Base-by-base conservation (phyloP, 92 coral and sea anemone genomes). In the Heliopora coerulea region DNA sequence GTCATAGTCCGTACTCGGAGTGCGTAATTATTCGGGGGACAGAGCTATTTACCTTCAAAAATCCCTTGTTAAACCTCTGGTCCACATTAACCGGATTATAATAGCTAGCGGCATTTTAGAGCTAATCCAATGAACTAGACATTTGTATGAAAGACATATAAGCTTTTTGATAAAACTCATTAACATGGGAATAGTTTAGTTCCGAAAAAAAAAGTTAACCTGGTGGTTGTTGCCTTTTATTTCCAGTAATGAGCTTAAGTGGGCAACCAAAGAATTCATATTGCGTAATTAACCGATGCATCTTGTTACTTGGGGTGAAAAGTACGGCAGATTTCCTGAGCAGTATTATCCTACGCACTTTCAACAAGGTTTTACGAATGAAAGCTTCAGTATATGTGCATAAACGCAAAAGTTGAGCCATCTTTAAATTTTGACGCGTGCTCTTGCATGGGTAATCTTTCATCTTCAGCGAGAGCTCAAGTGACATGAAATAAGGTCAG, bases 181-280 rank as follows among this genome's bases (percentile, higher is more conserved):
- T 67, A 35, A 67, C 35, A n/a, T 6, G 25, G 34, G 25, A 31
- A 67, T 67, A 4, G 21, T 29, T 39, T 27, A 44, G 23, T 63
- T 21, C 18, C 1, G n/a, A n/a, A 27, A 44, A 35, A 18, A 20
- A 15, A 35, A 21, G 35, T 48, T 44, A 44, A 12, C 10, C n/a
- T 29, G 20, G 59, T 67, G 13, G 48, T 54, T 65, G 72, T 39
- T 34, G 59, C 41, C 17, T 1, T 67, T 46, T 48, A 49, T 25
- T 44, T 49, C 54, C 58, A 44, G 29, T 39, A 26, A 27, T n/a
- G 41, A 67, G n/a, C 54, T 44, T 14, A 37, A 0, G 10, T 27
- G 48, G 59, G 35, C 74, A 67, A 49, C 74, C 32, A 27, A 67
- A 59, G 74, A 44, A 40, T 67, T 48, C 35, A 28, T 8, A 25